Evolutionary conservation across 2,888 invertebrate genomes (phyloP).

Genomic region (Mythimna vitellina): DNA sequence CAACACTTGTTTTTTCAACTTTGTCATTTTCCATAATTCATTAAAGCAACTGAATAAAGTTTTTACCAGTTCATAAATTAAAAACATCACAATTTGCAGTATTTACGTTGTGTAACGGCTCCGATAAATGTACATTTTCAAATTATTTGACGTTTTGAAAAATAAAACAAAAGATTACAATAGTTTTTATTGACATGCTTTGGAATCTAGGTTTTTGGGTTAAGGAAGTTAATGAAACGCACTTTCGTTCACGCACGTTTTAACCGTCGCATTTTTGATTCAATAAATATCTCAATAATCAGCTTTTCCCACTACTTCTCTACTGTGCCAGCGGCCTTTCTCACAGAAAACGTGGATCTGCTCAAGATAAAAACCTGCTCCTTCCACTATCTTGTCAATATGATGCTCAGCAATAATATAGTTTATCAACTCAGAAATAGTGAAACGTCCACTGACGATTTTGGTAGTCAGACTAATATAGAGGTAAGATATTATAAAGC

Average conservation of each 20-base stretch:
- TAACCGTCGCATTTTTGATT: too few relatives aligned
- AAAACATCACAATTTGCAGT: slow-evolving; percentile 48
- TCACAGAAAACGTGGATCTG: too few relatives aligned
- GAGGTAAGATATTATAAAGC: too few relatives aligned
- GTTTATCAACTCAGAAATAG: background rate
- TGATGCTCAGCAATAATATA: too few relatives aligned
- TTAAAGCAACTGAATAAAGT: slow-evolving; percentile 44
- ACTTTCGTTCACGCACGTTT: too few relatives aligned
- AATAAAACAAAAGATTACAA: slow-evolving; percentile 53
- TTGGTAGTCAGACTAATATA: too few relatives aligned
- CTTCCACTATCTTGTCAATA: too few relatives aligned
- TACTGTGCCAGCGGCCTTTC: too few relatives aligned
- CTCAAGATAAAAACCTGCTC: too few relatives aligned
- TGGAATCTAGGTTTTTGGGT: slow-evolving; percentile 47
- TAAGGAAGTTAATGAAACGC: background rate
- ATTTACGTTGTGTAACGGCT: slow-evolving; percentile 59
- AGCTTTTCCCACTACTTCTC: too few relatives aligned
- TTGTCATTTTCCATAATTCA: slow-evolving; percentile 80
- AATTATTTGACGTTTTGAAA: slow-evolving; percentile 63
- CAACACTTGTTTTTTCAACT: slow-evolving; percentile 58
- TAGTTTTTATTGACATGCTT: slow-evolving; percentile 7
- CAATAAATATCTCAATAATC: too few relatives aligned
- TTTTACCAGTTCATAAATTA: slow-evolving; percentile 14
- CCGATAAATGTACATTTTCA: slow-evolving; percentile 59
- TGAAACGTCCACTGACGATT: background rate